Evolutionary conservation across 2,113 vertebrate species (phyloP).

Genomic region (Marmota monax): DNA sequence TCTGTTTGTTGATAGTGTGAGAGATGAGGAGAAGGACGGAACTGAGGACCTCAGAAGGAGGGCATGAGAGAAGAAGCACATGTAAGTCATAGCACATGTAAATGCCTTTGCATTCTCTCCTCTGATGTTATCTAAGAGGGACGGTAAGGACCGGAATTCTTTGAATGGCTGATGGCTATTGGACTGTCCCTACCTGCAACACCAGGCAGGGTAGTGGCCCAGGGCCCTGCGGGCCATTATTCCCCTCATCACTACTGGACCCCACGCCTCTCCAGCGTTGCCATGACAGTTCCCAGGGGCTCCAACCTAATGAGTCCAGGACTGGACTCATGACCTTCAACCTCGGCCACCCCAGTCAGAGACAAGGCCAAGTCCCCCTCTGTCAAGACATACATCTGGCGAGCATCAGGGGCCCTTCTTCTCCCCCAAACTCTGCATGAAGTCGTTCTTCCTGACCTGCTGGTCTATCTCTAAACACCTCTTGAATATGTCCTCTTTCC

Average conservation of each 20-base stretch:
- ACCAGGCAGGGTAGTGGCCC: no score
- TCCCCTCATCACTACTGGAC: no score
- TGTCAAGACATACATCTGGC: neutral
- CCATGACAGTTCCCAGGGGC: no score
- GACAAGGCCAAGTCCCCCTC: no score
- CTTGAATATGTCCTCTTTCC: neutral
- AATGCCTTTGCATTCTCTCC: neutral
- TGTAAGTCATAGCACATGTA: neutral
- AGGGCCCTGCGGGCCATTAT: no score
- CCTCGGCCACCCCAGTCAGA: neutral
- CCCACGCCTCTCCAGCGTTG: neutral
- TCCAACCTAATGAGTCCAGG: neutral
- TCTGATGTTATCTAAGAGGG: neutral
- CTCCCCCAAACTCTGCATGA: neutral
- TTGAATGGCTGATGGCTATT: neutral
- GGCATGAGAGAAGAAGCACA: neutral
- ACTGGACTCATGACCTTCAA: neutral
- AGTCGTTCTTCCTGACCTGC: neutral
- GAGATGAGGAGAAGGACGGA: neutral
- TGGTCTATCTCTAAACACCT: neutral
- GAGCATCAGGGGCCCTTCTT: no score
- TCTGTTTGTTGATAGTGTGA: neutral
- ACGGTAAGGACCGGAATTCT: neutral
- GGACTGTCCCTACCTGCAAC: no score
- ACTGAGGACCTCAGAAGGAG: neutral